Evolutionary conservation across 1,140 invertebrate species (phyloP).

Genomic region (honey bee (Apis mellifera)): Amel_HAv3.1 CM009936.2:8268501-8269000

Average conservation of each 20-base stretch:
- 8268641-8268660: slow-evolving; percentile 38
- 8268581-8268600: slow-evolving; percentile 13
- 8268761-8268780: slow-evolving; percentile 11
- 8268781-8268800: slow-evolving; percentile 14
- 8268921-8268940: not conserved
- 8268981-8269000: no score
- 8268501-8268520: slow-evolving; percentile 14
- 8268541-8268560: not conserved
- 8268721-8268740: slow-evolving; percentile 26
- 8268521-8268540: not conserved
- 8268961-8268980: not conserved
- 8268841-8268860: not conserved
- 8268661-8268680: slow-evolving; percentile 8
- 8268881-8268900: not conserved
- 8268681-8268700: slow-evolving; percentile 20
- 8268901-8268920: no score
- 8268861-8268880: not conserved
- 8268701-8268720: slow-evolving; percentile 14
- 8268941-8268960: not conserved
- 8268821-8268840: not conserved
- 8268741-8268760: slow-evolving; percentile 19
- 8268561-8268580: slow-evolving; percentile 1
- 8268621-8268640: not conserved
- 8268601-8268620: not conserved
- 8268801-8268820: slow-evolving; percentile 23